Conservation (phyloP, 1,140 invertebrate genomes). For the Drosophila parvula region DNA sequence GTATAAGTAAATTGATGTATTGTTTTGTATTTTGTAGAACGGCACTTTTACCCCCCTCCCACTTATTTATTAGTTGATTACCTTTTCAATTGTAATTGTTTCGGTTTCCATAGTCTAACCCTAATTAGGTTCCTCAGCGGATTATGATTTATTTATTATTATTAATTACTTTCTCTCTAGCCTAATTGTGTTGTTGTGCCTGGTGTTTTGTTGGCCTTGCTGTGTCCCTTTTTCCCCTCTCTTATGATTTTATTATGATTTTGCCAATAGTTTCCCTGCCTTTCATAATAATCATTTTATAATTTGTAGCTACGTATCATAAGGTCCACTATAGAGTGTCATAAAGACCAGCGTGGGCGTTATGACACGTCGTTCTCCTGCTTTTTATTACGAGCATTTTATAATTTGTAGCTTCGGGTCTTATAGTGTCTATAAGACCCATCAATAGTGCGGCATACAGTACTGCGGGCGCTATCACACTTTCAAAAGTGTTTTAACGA, state of each 20-base stretch:
- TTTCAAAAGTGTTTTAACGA: too few relatives aligned
- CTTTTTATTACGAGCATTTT: too few relatives aligned
- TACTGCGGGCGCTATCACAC: too few relatives aligned
- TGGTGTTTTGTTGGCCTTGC: slow-evolving; percentile 62
- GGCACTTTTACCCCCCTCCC: slow-evolving; percentile 58
- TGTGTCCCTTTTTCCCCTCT: neutral
- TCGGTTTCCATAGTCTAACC: slow-evolving; percentile 49
- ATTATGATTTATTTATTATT: slow-evolving; percentile 39
- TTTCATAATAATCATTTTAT: too few relatives aligned
- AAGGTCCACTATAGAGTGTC: too few relatives aligned
- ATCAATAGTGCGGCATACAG: too few relatives aligned
- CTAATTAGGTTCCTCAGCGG: slow-evolving; percentile 35
- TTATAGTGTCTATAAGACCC: too few relatives aligned
- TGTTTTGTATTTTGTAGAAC: slow-evolving; percentile 79
- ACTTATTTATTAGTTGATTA: slow-evolving; percentile 9
- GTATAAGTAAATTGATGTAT: slow-evolving; percentile 52
- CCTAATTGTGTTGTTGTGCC: slow-evolving; percentile 68
- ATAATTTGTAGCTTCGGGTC: too few relatives aligned
- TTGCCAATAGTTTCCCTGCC: slow-evolving; percentile 7
- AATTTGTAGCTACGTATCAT: too few relatives aligned
- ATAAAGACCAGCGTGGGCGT: too few relatives aligned
- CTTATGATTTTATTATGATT: slow-evolving; percentile 45
- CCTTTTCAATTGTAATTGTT: slow-evolving; percentile 4
- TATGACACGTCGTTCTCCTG: too few relatives aligned
- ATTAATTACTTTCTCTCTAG: slow-evolving; percentile 60